These are phyloP conservation scores for Meandrusa payeni DNA, from an alignment of 2,888 invertebrate genomes.

Conservation along the genomic window DNA sequence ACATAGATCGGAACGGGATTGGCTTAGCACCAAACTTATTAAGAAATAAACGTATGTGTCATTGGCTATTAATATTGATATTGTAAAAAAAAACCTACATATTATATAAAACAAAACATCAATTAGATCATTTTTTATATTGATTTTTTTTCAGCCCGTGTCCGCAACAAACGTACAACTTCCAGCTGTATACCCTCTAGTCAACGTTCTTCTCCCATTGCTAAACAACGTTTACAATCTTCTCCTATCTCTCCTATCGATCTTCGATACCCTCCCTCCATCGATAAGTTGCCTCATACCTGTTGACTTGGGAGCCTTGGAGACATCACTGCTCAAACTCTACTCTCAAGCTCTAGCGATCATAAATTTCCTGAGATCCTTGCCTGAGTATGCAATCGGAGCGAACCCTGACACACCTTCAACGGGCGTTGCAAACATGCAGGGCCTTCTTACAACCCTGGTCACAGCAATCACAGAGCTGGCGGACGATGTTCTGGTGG, in stretches of 20 bases:
- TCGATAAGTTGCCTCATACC: slow-evolving; percentile 65
- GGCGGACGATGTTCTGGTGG: slow-evolving; percentile 55
- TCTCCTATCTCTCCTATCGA: slow-evolving; percentile 64
- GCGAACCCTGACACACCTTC: slow-evolving; percentile 60
- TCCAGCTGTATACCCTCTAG: slow-evolving; percentile 69
- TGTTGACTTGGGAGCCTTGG: slow-evolving; percentile 63
- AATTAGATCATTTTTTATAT: too few species aligned
- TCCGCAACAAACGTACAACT: slow-evolving; percentile 56
- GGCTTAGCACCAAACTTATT: too few species aligned
- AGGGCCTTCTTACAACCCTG: slow-evolving; percentile 54
- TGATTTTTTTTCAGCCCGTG: slow-evolving; percentile 62
- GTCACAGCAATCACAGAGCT: slow-evolving; percentile 51
- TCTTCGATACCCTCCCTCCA: slow-evolving; percentile 68
- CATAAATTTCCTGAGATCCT: slow-evolving; percentile 58
- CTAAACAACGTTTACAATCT: slow-evolving; percentile 74
- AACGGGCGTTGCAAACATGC: slow-evolving; percentile 46
- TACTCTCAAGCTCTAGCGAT: slow-evolving; percentile 72
- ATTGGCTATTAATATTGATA: too few species aligned
- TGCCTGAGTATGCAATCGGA: slow-evolving; percentile 65
- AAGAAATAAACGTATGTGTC: too few species aligned
- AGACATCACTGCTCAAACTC: slow-evolving; percentile 63
- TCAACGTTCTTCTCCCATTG: slow-evolving; percentile 67
- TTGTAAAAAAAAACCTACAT: too few species aligned
- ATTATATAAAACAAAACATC: too few species aligned
- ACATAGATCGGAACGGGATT: too few species aligned